phyloP scores from a whole-genome alignment of 1,140 invertebrate genomes.

The Steinernema feltiae region DNA sequence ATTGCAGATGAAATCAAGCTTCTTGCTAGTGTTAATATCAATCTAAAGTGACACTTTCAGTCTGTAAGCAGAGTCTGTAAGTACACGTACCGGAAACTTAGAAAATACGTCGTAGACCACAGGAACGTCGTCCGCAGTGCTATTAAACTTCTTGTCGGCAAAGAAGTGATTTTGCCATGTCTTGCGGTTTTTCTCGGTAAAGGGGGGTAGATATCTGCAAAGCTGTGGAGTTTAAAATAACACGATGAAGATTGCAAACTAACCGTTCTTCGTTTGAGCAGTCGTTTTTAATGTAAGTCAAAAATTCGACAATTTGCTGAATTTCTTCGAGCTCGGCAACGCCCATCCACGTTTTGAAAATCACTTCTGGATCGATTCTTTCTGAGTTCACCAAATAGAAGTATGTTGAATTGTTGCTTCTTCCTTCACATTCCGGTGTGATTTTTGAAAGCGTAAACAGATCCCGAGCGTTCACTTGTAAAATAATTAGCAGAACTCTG shows the following conservation, averaged over 20 bases:
- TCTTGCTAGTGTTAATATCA: background rate
- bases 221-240: background rate
- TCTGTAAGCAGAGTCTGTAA: background rate
- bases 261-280: background rate
- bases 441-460: background rate
- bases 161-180: constrained; percentile 6
- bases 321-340: background rate
- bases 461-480: background rate
- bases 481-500: background rate
- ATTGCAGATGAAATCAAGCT: background rate
- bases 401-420: background rate
- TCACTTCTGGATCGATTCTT: background rate
- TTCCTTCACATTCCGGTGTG: background rate
- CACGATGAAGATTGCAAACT: background rate
- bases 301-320: background rate
- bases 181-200: background rate
- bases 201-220: background rate
- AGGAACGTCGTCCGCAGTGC: background rate
- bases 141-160: background rate
- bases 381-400: background rate
- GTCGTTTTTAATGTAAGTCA: background rate
- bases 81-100: background rate
- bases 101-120: background rate
- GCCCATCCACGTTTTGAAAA: background rate
- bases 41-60: background rate